Base-by-base conservation (phyloP, 2,113 vertebrate genomes). In the Azemiops feae region DNA sequence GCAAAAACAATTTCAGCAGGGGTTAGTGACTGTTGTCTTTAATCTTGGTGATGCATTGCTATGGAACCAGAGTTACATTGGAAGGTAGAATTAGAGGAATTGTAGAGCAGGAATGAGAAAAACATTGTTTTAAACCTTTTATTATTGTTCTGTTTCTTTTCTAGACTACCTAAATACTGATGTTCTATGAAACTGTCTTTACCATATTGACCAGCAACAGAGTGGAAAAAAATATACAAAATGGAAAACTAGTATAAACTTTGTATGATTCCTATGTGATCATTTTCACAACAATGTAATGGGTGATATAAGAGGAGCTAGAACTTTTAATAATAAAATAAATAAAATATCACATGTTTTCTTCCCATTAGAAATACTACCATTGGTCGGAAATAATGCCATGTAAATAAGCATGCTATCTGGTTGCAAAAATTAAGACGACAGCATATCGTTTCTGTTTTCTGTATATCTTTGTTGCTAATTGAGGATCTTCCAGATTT, bases 1-100 rank as follows among this genome's bases (percentile, higher is more conserved):
- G 52, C 53, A 92, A 89, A 92, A 94, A 64, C 43, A 90, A 87
- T 91, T 96, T 94, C 57, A 89, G 69, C 64, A 23, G 47, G 91
- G 91, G 94, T 54, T 92, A 94, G 88, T 12, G 93, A 92, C 30
- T 20, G 58, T 91, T 86, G 18, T 93, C 88, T 94, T 34, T 89
- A 91, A 88, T 93, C 81, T 43, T 58, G 91, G 92, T 92, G 60
- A 50, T 43, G 25, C 25, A 74, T 88, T 87, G 52, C 39, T 55
- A 12, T 23, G 94, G 88, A 89, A 53, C 86, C 25, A 2, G 91
- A 39, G 55, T 7, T 47, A 47, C 16, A 23, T 30, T 16, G 20
- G 16, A 64, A 91, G 43, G 43, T 23, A 14, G 54, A 45, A 87
- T 58, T 57, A 60, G 55, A 58, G 52, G 43, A 50, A 23, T 5